Evolutionary conservation across 2,888 invertebrate species (phyloP).

Genomic region (Caenorhabditis wallacei): DNA sequence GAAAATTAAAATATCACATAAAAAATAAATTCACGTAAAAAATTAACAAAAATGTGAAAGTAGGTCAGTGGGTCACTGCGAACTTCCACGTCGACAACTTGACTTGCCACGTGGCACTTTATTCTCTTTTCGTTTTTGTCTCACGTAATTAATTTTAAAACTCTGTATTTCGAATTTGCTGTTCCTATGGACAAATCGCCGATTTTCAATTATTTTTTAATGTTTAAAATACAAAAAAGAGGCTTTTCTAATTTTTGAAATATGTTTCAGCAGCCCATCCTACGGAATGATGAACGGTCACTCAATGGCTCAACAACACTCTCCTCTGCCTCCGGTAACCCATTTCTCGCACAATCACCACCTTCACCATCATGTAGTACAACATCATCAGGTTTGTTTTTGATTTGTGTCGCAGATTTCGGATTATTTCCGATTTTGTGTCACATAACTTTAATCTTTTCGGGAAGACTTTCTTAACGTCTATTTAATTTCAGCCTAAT

Average conservation of each 20-base stretch:
- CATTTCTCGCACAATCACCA: slow-evolving; percentile 69
- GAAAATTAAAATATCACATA: background rate
- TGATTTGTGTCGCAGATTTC: too few relatives aligned
- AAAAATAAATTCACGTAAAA: background rate
- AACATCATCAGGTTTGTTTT: slow-evolving; percentile 28
- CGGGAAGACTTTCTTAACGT: background rate
- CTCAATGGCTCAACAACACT: slow-evolving; percentile 47
- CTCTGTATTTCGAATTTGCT: background rate
- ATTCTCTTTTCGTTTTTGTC: background rate
- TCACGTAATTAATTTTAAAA: background rate
- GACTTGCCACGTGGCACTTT: slow-evolving; percentile 28
- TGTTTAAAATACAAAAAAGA: background rate
- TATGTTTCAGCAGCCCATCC: slow-evolving; percentile 57
- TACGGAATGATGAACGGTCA: slow-evolving; percentile 58
- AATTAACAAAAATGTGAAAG: slow-evolving; percentile 20
- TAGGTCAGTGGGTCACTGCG: slow-evolving; percentile 42
- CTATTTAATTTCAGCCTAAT: slow-evolving; percentile 25
- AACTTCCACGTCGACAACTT: slow-evolving; percentile 10
- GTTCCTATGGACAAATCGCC: too few relatives aligned
- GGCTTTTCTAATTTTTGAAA: too few relatives aligned
- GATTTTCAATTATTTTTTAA: background rate
- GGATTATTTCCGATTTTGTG: too few relatives aligned
- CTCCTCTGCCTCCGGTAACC: slow-evolving; percentile 69
- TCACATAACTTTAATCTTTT: too few relatives aligned
- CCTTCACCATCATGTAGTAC: slow-evolving; percentile 51